A percentile compares a stretch with the other conserved stretches of the same genome.
These are phyloP conservation scores for Poecile atricapillus DNA, from an alignment of 2,113 vertebrate genomes.

Conservation along the genomic window DNA sequence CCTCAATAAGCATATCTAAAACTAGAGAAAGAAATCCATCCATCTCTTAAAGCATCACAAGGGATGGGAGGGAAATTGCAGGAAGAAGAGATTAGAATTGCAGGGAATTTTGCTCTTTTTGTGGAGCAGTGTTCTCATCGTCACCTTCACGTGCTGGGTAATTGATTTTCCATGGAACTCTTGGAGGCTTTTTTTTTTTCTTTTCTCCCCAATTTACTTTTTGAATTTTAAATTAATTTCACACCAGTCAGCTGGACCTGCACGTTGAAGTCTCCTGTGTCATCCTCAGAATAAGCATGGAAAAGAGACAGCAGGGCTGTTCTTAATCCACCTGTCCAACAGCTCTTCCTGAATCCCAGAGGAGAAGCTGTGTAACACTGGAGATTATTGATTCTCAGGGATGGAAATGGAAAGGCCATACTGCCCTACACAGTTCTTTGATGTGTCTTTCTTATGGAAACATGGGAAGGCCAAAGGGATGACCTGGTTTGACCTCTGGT, in stretches of 20 bases:
- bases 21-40: neutral
- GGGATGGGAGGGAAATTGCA: slow-evolving; percentile 22
- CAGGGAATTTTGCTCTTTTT: slow-evolving; percentile 24
- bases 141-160: neutral
- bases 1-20: slow-evolving; percentile 29
- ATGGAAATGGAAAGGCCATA: neutral
- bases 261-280: neutral
- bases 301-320: neutral
- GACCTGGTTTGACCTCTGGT: neutral
- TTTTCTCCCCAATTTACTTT: neutral
- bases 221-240: slow-evolving; percentile 45
- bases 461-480: neutral
- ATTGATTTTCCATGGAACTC: slow-evolving; percentile 40
- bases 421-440: neutral
- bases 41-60: slow-evolving; percentile 23
- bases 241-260: neutral
- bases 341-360: neutral
- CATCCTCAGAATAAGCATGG: neutral
- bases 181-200: neutral
- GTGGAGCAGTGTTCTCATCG: neutral
- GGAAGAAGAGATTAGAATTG: slow-evolving; percentile 26
- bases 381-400: neutral
- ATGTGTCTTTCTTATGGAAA: neutral
- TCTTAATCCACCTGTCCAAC: neutral
- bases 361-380: neutral